Evolutionary conservation across 2,113 vertebrate genomes (phyloP).

Genomic region (rat (Rattus norvegicus)): DNA sequence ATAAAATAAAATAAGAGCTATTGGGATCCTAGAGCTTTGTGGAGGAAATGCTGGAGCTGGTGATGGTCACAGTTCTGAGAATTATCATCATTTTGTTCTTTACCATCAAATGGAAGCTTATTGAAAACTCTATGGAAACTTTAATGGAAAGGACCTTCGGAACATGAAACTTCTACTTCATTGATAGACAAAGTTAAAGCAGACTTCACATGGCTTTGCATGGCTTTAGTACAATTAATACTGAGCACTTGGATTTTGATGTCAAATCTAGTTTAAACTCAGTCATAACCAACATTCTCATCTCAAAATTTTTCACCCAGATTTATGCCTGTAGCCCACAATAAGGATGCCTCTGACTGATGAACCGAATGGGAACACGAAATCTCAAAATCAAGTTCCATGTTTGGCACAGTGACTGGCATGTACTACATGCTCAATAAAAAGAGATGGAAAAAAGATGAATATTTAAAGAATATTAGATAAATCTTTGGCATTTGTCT

Average conservation of each 20-base stretch:
- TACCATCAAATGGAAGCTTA: not conserved
- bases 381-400: not conserved
- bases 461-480: not conserved
- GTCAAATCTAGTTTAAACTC: not conserved
- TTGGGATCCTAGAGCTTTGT: not conserved
- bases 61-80: not conserved
- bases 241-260: not conserved
- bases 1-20: not conserved
- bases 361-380: not conserved
- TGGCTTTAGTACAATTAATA: not conserved
- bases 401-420: not conserved
- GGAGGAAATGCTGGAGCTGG: not conserved
- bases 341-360: not conserved
- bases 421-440: not conserved
- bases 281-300: not conserved
- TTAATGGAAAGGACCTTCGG: not conserved
- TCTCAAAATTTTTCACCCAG: not conserved
- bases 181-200: not conserved
- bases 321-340: not conserved
- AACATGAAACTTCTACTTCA: not conserved
- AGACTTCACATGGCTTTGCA: not conserved
- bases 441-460: not conserved
- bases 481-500: slow-evolving; percentile 6
- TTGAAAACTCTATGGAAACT: not conserved
- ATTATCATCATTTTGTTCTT: not conserved